Base-by-base conservation (phyloP, 35 echinoderm and acorn worm species). In the Heliocidaris erythrogramma region DNA sequence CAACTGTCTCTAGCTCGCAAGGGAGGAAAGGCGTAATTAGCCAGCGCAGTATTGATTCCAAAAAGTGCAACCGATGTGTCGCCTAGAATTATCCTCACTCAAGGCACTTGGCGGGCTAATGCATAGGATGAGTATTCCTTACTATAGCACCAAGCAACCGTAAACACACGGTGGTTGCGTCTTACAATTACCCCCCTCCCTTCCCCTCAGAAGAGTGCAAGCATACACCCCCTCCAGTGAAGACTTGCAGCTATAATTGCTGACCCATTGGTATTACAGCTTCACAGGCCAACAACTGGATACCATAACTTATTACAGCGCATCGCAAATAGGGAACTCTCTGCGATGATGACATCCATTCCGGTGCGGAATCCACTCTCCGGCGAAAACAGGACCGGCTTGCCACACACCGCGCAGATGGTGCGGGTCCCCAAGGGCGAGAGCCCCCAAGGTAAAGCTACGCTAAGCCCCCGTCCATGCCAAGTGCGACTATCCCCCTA, bases 1-100 rank as follows among this genome's bases (percentile, higher is more conserved):
- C 91, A 92, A 92, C 91, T 92, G 91, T 92, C 91, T 92, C 48
- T 14, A n/a, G 91, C 47, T 49, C 48, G 91, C 48, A 18, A 59
- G 91, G 91, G 91, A 92, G 91, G 91, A 92, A 92, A 92, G 48
- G 91, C 91, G 50, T 92, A 92, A 92, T 92, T 92, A 92, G 91
- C 91, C 49, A 30, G 29, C 49, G 91, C 91, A 59, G 91, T 59
- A 92, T 92, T 92, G 91, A 92, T 92, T 92, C 91, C 91, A 92
- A 50, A 92, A 92, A 92, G 91, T 92, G 91, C 91, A 92, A 92
- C 91, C n/a, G 49, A 56, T 59, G 91, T 92, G 91, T 92, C 91
- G 91, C 91, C 31, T 29, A 27, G 91, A 92, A 92, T 92, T 92
- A 92, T 48, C 50, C 9, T 92, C 91, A 59, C 91, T 92, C 13